Evolutionary conservation across 1,140 invertebrate genomes (phyloP), one percentile per base, ranked within the genome.

Genomic region (Cotesia typhae): DNA sequence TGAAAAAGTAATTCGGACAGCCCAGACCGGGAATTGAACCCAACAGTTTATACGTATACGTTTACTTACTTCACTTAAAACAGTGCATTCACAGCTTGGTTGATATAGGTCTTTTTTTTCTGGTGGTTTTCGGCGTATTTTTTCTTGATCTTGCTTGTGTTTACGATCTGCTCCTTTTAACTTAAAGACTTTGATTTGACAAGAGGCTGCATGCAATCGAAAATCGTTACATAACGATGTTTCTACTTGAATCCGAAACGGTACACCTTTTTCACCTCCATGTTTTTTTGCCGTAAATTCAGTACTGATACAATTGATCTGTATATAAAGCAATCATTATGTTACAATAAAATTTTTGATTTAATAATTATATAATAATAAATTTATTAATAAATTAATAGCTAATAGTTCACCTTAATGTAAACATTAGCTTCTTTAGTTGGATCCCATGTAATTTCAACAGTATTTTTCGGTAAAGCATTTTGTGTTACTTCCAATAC

Each of bases 231-330:
- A 76, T 41, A 85, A 17, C 77, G 85, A 78, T 0, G 94, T 96
- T 87, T 96, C 95, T 66, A 98, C 94, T 86, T 98, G 95, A 74
- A 99, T 93, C 20, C 97, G 90, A 87, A 99, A 98, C 36, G 97
- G 97, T 9, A 98, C 96, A 4, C 97, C 97, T 84, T 98, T 98
- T 85, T 98, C 97, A 3, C 97, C 97, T 36, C 97, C 97, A 86
- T 99, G 97, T 84, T 98, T 98, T 82, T 98, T 98, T 0, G 96
- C 95, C 1, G 97, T 98, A 83, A 99, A 99, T 87, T 98, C 97
- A 3, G 97, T 98, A 74, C 96, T 98, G 72, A 98, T 98, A 83
- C 96, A 98, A 85, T 99, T 97, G 2, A 98, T 93, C 93, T 94
- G 77, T 3, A 73, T 78, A 76, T 68, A 74, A 37, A 51, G 37